These are phyloP conservation scores for Drosophila arawakana DNA, from an alignment of 1,140 invertebrate genomes.

Conservation along the genomic window DNA sequence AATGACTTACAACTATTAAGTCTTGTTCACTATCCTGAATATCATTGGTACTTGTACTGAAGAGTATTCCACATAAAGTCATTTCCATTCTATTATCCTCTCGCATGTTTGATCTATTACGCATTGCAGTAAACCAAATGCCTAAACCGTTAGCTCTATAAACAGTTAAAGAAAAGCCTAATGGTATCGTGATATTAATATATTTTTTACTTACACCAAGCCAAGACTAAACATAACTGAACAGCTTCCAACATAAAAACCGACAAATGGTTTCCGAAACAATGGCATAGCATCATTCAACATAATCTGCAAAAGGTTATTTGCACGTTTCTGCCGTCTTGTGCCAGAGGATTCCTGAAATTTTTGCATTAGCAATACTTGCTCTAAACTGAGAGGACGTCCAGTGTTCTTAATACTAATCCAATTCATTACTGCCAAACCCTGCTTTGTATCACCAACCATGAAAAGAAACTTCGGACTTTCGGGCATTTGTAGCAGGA, in stretches of 20 bases:
- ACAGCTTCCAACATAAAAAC: constrained; percentile 47
- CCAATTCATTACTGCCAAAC: constrained; percentile 53
- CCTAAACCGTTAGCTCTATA: constrained; percentile 56
- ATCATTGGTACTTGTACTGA: constrained; percentile 6
- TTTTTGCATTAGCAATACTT: constrained; percentile 30
- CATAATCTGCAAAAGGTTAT: constrained; percentile 45
- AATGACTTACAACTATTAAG: constrained; percentile 22
- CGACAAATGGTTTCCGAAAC: constrained; percentile 57
- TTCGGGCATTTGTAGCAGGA: constrained; percentile 58
- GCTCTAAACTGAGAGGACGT: constrained; percentile 36
- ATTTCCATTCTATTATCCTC: constrained; percentile 27
- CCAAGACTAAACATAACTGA: constrained; percentile 65
- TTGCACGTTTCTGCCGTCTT: constrained; percentile 7
- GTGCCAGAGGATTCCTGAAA: constrained; percentile 24
- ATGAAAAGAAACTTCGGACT: constrained; percentile 65
- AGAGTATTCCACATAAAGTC: constrained; percentile 58
- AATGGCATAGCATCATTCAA: constrained; percentile 61
- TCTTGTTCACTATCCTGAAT: constrained; percentile 48
- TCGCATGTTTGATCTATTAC: constrained; percentile 62
- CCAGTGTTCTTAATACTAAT: constrained; percentile 57
- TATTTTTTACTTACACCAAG: constrained; percentile 44
- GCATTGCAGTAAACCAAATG: constrained; percentile 61
- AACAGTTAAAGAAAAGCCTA: background rate
- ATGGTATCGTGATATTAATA: too few species aligned
- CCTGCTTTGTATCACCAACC: constrained; percentile 49